phyloP scores from a whole-genome alignment of 2,888 invertebrate genomes.

The Phalangium opilio region DNA sequence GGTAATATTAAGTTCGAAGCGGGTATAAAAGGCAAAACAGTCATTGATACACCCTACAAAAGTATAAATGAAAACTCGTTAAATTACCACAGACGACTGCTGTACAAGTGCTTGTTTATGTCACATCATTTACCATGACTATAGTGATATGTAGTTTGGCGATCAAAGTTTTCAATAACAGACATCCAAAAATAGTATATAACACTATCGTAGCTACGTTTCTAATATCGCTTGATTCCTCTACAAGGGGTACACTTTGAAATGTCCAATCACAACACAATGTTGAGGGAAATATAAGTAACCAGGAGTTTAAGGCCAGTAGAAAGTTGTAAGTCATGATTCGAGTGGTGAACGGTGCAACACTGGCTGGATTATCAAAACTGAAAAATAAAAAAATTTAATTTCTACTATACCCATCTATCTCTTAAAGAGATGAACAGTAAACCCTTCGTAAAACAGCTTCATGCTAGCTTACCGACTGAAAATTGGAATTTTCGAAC shows the following conservation, averaged over 20 bases:
- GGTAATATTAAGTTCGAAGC: conserved; percentile 5
- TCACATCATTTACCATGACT: too few species aligned
- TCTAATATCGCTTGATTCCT: neutral
- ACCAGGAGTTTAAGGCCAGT: conserved; percentile 30
- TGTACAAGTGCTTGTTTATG: too few species aligned
- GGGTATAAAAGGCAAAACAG: conserved; percentile 4
- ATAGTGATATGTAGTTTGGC: too few species aligned
- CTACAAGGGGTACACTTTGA: conserved; percentile 31
- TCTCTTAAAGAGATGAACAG: neutral
- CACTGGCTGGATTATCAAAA: conserved; percentile 35
- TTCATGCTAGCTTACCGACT: too few species aligned
- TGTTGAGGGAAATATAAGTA: conserved; percentile 30
- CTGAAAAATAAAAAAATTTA: conserved; percentile 21
- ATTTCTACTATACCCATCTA: neutral
- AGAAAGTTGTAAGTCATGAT: conserved; percentile 31
- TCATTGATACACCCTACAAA: neutral
- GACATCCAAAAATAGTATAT: neutral
- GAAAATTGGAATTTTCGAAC: too few species aligned
- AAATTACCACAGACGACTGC: too few species aligned
- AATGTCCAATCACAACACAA: conserved; percentile 38
- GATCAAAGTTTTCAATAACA: neutral
- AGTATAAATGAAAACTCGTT: too few species aligned
- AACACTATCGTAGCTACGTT: neutral
- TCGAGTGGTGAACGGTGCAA: conserved; percentile 28
- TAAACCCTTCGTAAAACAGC: neutral